A percentile compares a stretch with the other conserved stretches of the same genome.
These are phyloP conservation scores for Gadus macrocephalus DNA, from an alignment of 2,113 vertebrate species.

Conservation along the genomic window DNA sequence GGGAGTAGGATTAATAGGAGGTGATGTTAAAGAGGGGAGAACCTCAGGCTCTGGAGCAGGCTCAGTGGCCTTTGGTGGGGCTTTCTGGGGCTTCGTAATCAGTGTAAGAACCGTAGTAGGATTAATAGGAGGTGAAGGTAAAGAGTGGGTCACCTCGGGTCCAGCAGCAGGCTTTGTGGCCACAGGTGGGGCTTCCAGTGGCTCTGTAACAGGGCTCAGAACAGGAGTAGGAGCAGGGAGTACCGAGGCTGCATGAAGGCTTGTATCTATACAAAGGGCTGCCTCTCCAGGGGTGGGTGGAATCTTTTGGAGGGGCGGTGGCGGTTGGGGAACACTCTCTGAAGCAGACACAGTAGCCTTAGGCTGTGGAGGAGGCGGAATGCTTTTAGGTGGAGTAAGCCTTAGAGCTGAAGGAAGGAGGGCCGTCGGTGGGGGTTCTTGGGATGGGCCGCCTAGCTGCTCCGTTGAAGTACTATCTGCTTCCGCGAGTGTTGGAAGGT, in stretches of 20 bases:
- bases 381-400: conserved; percentile 10
- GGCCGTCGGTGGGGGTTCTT: not conserved
- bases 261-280: conserved; percentile 2
- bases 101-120: conserved; percentile 26
- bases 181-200: conserved; percentile 16
- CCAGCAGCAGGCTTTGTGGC: conserved; percentile 13
- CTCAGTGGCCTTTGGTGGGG: conserved; percentile 15
- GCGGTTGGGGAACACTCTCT: conserved; percentile 42
- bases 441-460: not conserved
- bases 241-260: conserved; percentile 11
- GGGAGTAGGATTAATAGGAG: too few relatives aligned
- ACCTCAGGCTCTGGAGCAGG: conserved; percentile 9
- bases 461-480: not conserved
- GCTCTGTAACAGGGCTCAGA: conserved; percentile 14
- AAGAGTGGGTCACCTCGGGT: conserved; percentile 1
- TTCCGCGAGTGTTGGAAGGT: not conserved
- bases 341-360: conserved; percentile 38
- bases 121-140: conserved; percentile 8
- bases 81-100: conserved; percentile 10
- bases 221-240: conserved; percentile 16
- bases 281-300: conserved; percentile 8
- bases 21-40: too few relatives aligned
- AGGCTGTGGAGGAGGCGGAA: conserved; percentile 8
- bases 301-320: conserved; percentile 23
- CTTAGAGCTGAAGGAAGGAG: conserved; percentile 16